A percentile compares a stretch with the other conserved stretches of the same genome.
Evolutionary conservation across 2,888 invertebrate genomes (phyloP).

Genomic region (Dryobota labecula): DNA sequence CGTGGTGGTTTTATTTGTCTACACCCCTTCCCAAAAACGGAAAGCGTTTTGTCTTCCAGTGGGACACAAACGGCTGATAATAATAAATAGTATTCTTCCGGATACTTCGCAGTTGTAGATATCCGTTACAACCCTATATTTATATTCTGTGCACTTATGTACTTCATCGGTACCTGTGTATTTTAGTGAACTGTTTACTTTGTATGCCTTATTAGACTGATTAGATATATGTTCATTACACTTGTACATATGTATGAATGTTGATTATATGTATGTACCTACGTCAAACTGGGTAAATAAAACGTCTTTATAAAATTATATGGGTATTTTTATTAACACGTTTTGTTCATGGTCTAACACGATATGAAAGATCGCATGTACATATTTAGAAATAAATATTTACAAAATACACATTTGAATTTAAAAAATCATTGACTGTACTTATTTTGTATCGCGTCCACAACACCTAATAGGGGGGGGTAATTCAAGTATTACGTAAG

Average conservation of each 20-base stretch:
- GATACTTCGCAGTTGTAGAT: not conserved
- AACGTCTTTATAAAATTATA: conserved; percentile 46
- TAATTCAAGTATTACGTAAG: no score
- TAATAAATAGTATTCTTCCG: not conserved
- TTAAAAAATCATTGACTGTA: not conserved
- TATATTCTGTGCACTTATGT: conserved; percentile 47
- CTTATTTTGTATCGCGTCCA: not conserved
- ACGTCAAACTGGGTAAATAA: conserved; percentile 51
- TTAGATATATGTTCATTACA: conserved; percentile 62
- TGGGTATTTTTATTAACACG: conserved; percentile 44
- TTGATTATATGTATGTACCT: conserved; percentile 52
- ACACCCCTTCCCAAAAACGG: not conserved
- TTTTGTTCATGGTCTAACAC: conserved; percentile 26
- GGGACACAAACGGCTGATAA: not conserved
- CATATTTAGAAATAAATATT: conserved; percentile 22
- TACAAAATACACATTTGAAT: conserved; percentile 11
- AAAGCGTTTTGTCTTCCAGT: not conserved
- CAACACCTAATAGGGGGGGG: not conserved
- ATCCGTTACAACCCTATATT: conserved; percentile 21
- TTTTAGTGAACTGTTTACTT: conserved; percentile 60
- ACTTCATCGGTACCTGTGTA: conserved; percentile 65
- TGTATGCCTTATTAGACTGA: conserved; percentile 72
- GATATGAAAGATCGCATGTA: conserved; percentile 16
- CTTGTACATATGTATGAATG: conserved; percentile 51
- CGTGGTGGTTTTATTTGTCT: not conserved